Base-by-base conservation (phyloP, 2,888 invertebrate genomes). In the Dolomedes plantarius region DNA sequence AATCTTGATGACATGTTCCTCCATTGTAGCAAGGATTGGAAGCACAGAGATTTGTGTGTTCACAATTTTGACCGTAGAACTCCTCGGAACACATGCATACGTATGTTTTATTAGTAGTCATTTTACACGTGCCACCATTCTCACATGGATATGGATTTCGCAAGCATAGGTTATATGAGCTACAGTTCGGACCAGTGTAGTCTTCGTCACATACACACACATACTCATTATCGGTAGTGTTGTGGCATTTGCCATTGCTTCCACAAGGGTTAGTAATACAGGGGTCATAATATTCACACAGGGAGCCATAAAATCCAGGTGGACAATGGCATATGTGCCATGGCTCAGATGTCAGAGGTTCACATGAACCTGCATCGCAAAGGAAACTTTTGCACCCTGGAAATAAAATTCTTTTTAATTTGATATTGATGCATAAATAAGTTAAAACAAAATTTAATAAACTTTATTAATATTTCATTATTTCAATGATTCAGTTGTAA, bases 1-100 rank as follows among this genome's bases (percentile, higher is more conserved):
- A 89, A 1, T 78, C 76, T 27, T 89, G 89, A 6, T 82, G 56
- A 80, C 91, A 91, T 5, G 87, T 88, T 13, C 89, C 90, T 16
- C 89, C 89, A 80, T 90, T 90, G 28, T 87, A 68, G 78, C 91
- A 91, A 0, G 91, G 91, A 3, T 82, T 67, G 0, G 88, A 82
- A 13, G 83, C 71, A 64, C 90, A 90, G 1, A 88, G 89, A 71
- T 91, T 88, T 28, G 75, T 78, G 5, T 78, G 71, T 27, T 89
- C 75, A 80, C 91, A 91, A 62, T 76, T 87, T 9, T 81, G 19
- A 0, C 90, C 90, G 23, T 87, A 89, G 86, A 89, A 90, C 19
- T 90, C 90, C 1, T 69, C 50, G 36, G 78, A 68, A 72, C 91
- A 91, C 16, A 80, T n/a, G 78, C 91, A 91, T 5, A 65, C 31